phyloP scores from a whole-genome alignment of 2,113 vertebrate genomes.

The Corythornis cristatus region DNA sequence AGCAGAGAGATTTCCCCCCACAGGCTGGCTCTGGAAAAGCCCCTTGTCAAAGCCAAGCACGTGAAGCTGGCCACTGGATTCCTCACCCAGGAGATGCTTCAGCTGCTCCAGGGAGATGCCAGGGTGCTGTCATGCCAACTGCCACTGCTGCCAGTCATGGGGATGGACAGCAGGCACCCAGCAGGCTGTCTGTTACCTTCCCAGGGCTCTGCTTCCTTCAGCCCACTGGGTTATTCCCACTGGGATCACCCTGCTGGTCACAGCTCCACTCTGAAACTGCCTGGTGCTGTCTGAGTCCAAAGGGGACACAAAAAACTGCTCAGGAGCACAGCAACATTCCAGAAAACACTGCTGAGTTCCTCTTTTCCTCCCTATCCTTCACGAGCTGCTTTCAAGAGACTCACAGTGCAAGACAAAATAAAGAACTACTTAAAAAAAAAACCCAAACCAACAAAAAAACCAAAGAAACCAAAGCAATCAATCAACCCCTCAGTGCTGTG shows the following conservation, averaged over 20 bases:
- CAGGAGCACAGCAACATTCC: background rate
- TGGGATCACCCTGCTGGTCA: fast-evolving
- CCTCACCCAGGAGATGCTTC: background rate
- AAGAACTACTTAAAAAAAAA: too few species aligned
- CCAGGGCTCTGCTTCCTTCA: background rate
- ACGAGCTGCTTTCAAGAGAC: background rate
- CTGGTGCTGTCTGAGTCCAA: fast-evolving
- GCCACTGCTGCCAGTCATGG: background rate
- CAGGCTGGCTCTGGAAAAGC: background rate
- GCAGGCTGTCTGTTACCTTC: background rate
- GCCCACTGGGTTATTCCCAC: background rate
- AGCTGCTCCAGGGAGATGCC: constrained; percentile 13
- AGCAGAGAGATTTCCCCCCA: background rate
- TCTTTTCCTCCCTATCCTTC: background rate
- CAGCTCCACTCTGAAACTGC: background rate
- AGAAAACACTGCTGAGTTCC: background rate
- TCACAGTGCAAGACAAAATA: background rate
- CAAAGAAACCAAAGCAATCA: too few species aligned
- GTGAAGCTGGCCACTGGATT: background rate
- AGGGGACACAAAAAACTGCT: fast-evolving
- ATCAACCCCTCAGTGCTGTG: background rate
- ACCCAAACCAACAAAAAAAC: too few species aligned
- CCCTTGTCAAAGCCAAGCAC: background rate
- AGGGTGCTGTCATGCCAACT: background rate
- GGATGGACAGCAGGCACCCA: constrained; percentile 7